Percentiles rank a stretch among this genome's conserved stretches.
Evolutionary conservation across 1,140 invertebrate species (phyloP).

Genomic region (Agrypnia vestita): DNA sequence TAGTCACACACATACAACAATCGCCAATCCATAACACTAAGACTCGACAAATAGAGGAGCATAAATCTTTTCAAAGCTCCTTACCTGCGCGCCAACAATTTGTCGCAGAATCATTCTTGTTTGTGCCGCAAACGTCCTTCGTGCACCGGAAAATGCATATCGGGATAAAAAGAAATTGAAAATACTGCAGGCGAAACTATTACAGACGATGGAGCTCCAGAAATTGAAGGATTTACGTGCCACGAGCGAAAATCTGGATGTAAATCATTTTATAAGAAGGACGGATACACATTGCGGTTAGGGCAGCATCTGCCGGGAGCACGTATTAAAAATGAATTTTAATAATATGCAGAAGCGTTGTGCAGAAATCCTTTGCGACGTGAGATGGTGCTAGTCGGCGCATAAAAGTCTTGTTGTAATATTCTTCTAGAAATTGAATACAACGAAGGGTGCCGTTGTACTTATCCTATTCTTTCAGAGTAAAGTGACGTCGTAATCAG

Average conservation of each 20-base stretch:
- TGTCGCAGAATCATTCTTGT: conserved; percentile 46
- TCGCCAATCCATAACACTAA: too few relatives aligned
- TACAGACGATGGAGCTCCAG: neutral
- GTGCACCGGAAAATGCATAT: conserved; percentile 31
- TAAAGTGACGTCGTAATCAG: too few relatives aligned
- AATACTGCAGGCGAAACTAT: conserved; percentile 4
- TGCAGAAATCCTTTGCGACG: too few relatives aligned
- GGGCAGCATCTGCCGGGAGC: neutral
- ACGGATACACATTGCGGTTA: too few relatives aligned
- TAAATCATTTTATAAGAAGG: neutral
- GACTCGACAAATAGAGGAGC: neutral
- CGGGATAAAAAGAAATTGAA: neutral
- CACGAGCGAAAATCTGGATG: neutral
- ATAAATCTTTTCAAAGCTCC: conserved; percentile 47
- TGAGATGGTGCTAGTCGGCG: too few relatives aligned
- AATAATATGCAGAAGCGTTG: neutral
- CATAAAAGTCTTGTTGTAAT: too few relatives aligned
- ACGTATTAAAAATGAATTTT: neutral
- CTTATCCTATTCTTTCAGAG: too few relatives aligned
- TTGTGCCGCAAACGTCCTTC: conserved; percentile 35
- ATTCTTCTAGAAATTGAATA: too few relatives aligned
- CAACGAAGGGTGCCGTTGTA: too few relatives aligned
- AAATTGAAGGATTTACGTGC: neutral
- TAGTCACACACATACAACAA: too few relatives aligned
- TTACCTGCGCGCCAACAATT: conserved; percentile 22